A percentile compares a stretch with the other conserved stretches of the same genome.
Evolutionary conservation across 2,888 invertebrate genomes (phyloP).

Genomic region (Laspeyria flexula): DNA sequence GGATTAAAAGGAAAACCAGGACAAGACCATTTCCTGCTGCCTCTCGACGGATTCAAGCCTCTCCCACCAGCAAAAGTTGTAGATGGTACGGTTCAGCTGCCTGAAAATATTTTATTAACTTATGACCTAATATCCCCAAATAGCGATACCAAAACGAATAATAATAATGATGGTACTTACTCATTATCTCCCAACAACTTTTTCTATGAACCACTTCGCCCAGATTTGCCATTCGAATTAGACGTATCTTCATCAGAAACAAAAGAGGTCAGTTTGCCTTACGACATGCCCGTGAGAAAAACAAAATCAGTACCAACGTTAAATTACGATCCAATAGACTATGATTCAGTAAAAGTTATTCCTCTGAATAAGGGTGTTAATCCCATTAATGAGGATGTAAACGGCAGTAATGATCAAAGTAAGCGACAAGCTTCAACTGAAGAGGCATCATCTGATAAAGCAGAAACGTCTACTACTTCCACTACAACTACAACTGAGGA

Average conservation of each 20-base stretch:
- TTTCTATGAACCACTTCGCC: conserved; percentile 71
- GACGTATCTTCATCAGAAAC: conserved; percentile 75
- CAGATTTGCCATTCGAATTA: conserved; percentile 71
- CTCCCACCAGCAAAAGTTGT: conserved; percentile 71
- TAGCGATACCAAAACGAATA: conserved; percentile 49
- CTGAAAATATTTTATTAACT: conserved; percentile 75
- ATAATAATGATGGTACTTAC: conserved; percentile 38
- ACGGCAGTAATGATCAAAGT: conserved; percentile 59
- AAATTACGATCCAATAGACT: conserved; percentile 74
- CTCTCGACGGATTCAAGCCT: conserved; percentile 79
- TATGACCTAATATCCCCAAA: conserved; percentile 72
- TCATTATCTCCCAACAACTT: conserved; percentile 61
- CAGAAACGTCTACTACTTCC: conserved; percentile 33
- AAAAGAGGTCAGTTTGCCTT: conserved; percentile 64
- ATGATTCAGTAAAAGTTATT: conserved; percentile 77
- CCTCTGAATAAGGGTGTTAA: conserved; percentile 71
- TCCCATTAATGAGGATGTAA: conserved; percentile 63
- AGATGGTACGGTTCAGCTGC: conserved; percentile 73
- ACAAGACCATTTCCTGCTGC: conserved; percentile 73
- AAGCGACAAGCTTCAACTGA: conserved; percentile 64
- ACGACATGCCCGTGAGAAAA: conserved; percentile 70
- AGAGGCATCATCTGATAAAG: conserved; percentile 22
- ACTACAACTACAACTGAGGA: conserved; percentile 52
- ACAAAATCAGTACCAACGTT: conserved; percentile 57
- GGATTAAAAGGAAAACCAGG: conserved; percentile 71